Evolutionary conservation across 2,888 invertebrate species (phyloP), one percentile per base, ranked within the genome.

Genomic region (Melinaea marsaeus): DNA sequence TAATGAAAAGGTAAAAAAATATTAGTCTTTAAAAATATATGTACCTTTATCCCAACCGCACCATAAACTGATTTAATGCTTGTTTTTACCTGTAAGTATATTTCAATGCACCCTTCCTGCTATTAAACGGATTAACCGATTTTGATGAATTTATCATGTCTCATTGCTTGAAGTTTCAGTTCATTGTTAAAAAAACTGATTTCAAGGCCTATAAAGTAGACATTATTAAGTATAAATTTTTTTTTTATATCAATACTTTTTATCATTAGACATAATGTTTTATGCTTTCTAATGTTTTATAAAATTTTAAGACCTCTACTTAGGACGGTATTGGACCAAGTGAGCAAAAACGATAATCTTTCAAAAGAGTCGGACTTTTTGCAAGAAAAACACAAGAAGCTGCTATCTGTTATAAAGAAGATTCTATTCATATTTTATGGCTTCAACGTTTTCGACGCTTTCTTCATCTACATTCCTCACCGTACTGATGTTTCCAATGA

Each of bases 401-500:
- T 75, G n/a, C 62, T 87, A 46, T 71, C 66, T 7, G 73, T 66
- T 4, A 77, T 85, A 35, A 88, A 85, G 67, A 72, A 70, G 3
- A 82, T 86, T 2, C 60, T 88, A 2, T 56, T 82, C 0, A 66
- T 75, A 2, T 88, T 87, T 67, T 84, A 82, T 57, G 68, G 69
- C 1, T 71, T 72, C 2, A 85, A 85, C 63, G 34, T 73, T 0
- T 9, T 69, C 0, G 75, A 84, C 57, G 80, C 71, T 0, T 13
- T 69, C 0, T 68, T 77, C 0, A 74, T 84, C 11, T 88, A 88
- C 58, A 54, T 84, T 13, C 88, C 87, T 2, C 70, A 79, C 58
- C 77, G 87, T 2, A 61, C 70, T 2, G 70, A 83, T 61, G 67
- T 84, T 2, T 47, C 56, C 2, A 78, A 81, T 63, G 77, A 76